Percentiles rank a stretch among this genome's conserved stretches.
Conservation (phyloP, 1,140 invertebrate genomes). For the Ceratosolen solmsi region DNA sequence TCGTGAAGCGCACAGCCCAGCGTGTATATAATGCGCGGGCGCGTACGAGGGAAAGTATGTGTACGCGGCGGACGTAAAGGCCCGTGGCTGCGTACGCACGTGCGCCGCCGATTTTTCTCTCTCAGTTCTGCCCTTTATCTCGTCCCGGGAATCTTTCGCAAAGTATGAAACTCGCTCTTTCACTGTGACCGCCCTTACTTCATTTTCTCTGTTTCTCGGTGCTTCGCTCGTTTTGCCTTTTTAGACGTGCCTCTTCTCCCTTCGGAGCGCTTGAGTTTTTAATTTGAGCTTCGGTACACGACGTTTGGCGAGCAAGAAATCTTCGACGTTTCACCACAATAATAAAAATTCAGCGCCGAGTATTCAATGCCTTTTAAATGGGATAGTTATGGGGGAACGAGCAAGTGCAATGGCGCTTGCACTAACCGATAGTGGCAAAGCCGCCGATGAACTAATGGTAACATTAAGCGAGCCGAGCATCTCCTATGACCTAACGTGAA, state of each 20-base stretch:
- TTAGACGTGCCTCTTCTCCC: background rate
- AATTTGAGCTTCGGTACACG: too few relatives aligned
- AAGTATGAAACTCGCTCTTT: background rate
- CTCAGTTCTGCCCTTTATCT: constrained; percentile 34
- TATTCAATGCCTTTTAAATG: too few relatives aligned
- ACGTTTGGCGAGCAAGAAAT: too few relatives aligned
- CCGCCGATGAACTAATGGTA: too few relatives aligned
- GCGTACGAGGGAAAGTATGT: too few relatives aligned
- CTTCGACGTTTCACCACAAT: too few relatives aligned
- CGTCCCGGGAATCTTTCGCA: constrained; percentile 32
- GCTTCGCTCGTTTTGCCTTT: background rate
- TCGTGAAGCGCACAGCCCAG: constrained; percentile 23
- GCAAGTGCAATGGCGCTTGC: too few relatives aligned
- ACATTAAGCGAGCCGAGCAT: too few relatives aligned
- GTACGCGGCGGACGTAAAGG: background rate
- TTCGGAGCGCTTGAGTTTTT: background rate
- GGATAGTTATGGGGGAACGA: too few relatives aligned
- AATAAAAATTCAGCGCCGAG: too few relatives aligned
- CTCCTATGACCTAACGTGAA: too few relatives aligned
- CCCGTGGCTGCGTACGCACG: background rate
- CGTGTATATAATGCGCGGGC: background rate
- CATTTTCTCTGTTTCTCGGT: background rate
- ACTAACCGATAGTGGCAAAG: too few relatives aligned
- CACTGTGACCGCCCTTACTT: background rate
- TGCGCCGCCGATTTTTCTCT: constrained; percentile 39